phyloP scores from a whole-genome alignment of 2,113 vertebrate species.

The Gadus macrocephalus region DNA sequence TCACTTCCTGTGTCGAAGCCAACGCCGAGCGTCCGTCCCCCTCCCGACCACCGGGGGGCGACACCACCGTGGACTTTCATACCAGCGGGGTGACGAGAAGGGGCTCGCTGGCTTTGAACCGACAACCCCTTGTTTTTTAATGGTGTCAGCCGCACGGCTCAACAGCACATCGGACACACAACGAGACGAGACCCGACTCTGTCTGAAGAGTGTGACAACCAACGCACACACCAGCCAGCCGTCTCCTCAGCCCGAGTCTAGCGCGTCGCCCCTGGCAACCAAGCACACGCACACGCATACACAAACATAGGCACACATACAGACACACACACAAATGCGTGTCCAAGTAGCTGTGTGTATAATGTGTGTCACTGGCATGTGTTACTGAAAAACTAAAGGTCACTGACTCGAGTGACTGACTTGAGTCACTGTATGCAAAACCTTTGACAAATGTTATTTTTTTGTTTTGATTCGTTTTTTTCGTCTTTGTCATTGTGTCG shows the following conservation, averaged over 20 bases:
- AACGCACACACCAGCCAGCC: slow-evolving; percentile 31
- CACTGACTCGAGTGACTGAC: slow-evolving; percentile 51
- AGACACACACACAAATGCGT: slow-evolving; percentile 22
- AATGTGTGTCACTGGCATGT: slow-evolving; percentile 8
- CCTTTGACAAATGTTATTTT: slow-evolving; percentile 62
- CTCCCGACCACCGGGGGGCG: too few species aligned
- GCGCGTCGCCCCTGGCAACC: slow-evolving; percentile 29
- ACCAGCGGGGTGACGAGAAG: too few species aligned
- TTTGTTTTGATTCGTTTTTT: slow-evolving; percentile 20
- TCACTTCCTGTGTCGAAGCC: too few species aligned
- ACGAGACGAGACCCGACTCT: slow-evolving; percentile 24
- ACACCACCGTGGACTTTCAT: too few species aligned
- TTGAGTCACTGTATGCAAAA: slow-evolving; percentile 62
- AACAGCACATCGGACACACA: slow-evolving; percentile 42
- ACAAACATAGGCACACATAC: slow-evolving; percentile 9
- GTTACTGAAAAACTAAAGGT: slow-evolving; percentile 55
- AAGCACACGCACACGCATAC: slow-evolving; percentile 17
- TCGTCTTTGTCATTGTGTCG: slow-evolving; percentile 35
- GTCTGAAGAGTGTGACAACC: too few species aligned
- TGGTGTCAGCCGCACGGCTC: neutral
- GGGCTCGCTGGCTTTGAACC: too few species aligned
- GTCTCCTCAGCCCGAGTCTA: slow-evolving; percentile 44
- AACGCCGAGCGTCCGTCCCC: too few species aligned
- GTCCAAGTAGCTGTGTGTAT: slow-evolving; percentile 40
- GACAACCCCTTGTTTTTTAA: too few species aligned